phyloP scores from a whole-genome alignment of 2,797 vertebrate genomes.

The Taeniopygia guttata region DNA sequence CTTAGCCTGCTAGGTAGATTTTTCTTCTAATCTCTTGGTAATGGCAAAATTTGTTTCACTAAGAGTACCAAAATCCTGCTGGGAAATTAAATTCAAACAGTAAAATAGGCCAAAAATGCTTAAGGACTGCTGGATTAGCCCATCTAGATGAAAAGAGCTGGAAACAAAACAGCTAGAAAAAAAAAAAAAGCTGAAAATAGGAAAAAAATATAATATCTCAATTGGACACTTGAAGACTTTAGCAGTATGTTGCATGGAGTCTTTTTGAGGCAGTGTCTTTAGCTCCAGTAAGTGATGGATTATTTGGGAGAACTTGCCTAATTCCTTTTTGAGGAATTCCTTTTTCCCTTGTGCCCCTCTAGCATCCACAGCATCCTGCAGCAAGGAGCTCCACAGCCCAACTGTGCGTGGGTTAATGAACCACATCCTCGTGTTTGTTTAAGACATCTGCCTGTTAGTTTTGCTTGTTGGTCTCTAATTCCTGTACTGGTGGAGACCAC shows the following conservation, averaged over 20 bases:
- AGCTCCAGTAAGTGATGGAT: background rate
- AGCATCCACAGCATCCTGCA: background rate
- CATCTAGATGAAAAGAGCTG: background rate
- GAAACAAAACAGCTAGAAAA: background rate
- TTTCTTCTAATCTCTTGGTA: background rate
- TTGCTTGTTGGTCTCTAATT: constrained; percentile 37
- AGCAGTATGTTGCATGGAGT: background rate
- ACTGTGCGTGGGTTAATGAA: background rate
- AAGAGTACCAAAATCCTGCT: background rate
- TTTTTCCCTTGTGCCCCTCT: background rate
- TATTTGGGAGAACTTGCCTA: background rate
- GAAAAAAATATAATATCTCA: background rate
- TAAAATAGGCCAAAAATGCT: background rate
- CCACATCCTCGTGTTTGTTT: constrained; percentile 22
- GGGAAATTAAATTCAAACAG: background rate
- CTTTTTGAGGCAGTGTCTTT: background rate
- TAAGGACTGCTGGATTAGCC: background rate
- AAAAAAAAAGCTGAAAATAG: background rate
- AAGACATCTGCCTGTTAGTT: constrained; percentile 42
- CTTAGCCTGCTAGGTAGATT: background rate
- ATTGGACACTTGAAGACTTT: background rate
- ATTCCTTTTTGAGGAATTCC: background rate
- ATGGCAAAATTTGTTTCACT: background rate
- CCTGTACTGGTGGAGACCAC: background rate
- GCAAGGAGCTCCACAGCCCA: background rate